Percentiles rank a stretch among this genome's conserved stretches.
phyloP scores from a whole-genome alignment of 2,888 invertebrate genomes.

The Rugalucina vietnamica region DNA sequence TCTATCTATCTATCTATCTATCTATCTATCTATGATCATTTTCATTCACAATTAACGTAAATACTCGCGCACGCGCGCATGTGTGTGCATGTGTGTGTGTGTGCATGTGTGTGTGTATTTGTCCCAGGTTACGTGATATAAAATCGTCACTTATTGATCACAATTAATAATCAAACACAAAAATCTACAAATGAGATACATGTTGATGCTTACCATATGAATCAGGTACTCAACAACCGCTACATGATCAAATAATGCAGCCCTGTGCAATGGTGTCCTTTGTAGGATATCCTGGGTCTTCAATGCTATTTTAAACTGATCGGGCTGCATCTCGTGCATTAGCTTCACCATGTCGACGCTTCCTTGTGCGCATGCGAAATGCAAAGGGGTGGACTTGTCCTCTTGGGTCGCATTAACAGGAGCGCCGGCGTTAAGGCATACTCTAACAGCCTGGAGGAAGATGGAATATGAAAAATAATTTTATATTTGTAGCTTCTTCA shows the following conservation, averaged over 20 bases:
- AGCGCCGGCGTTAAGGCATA: conserved; percentile 93
- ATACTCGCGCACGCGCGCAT: too few relatives aligned
- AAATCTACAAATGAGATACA: too few relatives aligned
- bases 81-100: too few relatives aligned
- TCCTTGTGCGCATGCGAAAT: conserved; percentile 93
- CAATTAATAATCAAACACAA: too few relatives aligned
- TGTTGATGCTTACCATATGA: too few relatives aligned
- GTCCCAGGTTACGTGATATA: too few relatives aligned
- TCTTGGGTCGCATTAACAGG: conserved; percentile 92
- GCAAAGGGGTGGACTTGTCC: conserved; percentile 94
- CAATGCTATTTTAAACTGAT: conserved; percentile 86
- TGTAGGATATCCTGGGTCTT: conserved; percentile 92
- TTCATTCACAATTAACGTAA: too few relatives aligned
- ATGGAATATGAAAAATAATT: too few relatives aligned
- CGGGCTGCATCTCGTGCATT: conserved; percentile 89
- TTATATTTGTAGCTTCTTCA: too few relatives aligned
- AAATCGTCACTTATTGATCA: too few relatives aligned
- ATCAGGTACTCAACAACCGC: conserved; percentile 91
- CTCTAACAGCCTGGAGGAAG: conserved; percentile 92
- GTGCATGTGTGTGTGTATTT: too few relatives aligned
- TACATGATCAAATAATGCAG: conserved; percentile 95
- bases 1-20: conserved; percentile 4
- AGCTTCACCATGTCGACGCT: conserved; percentile 93
- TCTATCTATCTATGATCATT: neutral
- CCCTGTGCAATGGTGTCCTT: conserved; percentile 96